Base-by-base conservation (phyloP, 2,888 invertebrate genomes). In the Dynastes maya region DNA sequence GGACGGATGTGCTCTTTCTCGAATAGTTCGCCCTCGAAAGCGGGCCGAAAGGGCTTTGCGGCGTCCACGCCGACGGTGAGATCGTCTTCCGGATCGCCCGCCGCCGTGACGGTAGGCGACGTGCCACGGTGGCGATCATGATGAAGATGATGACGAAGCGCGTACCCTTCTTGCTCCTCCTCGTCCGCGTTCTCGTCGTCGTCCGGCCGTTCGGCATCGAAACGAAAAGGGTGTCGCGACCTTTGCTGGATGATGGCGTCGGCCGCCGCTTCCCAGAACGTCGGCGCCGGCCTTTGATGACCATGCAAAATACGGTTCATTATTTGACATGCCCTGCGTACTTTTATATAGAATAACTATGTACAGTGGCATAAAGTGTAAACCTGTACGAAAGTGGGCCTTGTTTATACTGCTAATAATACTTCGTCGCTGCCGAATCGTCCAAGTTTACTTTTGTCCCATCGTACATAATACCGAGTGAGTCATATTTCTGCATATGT, bases 261-360 rank as follows among this genome's bases (percentile, higher is more conserved):
- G 0, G 92, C 92, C 27, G 92, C 90, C 63, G 91, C 91, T 84
- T 92, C 92, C 92, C 92, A 92, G 51, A 91, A 89, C 13, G 92
- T 92, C 55, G 91, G 91, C 67, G 90, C 89, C 80, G 89, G 88
- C 81, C 55, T 55, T 55, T 22, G 55, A 16, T 63, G 45, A n/a
- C 4, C n/a, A 67, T 27, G 16, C 67, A 45, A 45, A 40, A 16
- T 13, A 45, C 45, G 45, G 5, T 45, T 8, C 45, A 45, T 45
- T 45, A 45, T 45, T 45, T 45, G 45, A 45, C 45, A 45, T 45
- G 6, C 40, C 4, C 32, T 16, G 16, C 0, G 16, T 16, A 16
- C 16, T 16, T 16, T 16, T 16, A 16, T 16, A 16, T 16, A 16
- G 16, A 16, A 16, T 16, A 16, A 16, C 16, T 16, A 16, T 16